Base-by-base conservation (phyloP, 2,797 vertebrate genomes). In the Aplochiton taeniatus region DNA sequence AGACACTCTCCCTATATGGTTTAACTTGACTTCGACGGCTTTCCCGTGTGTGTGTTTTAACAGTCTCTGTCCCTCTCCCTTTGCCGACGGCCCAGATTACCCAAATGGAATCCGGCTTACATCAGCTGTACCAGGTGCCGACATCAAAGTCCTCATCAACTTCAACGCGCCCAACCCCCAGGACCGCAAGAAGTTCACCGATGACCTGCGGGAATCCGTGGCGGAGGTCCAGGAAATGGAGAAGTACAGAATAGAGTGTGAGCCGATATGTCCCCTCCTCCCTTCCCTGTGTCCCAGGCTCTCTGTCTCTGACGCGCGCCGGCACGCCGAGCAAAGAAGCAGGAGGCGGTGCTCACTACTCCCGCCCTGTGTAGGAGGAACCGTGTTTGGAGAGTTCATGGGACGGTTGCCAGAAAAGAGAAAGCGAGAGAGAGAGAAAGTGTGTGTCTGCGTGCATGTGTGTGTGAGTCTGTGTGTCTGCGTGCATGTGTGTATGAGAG, bases 221-320 rank as follows among this genome's bases (percentile, higher is more conserved):
- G 95, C 96, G 0, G 97, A 99, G 77, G 97, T 98, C 53, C 98
- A 99, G 87, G 98, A 99, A 89, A 98, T 99, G 98, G 97, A 99
- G 90, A 99, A 99, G 87, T 96, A 98, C 93, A 94, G 97, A 80
- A 99, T 99, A 93, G 97, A 99, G 88, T 96, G 98, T 99, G 87
- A 95, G 97, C 84, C 84, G 58, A 70, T 77, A 80, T 81, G 81
- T 87, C 51, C 46, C 9, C 19, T 16, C 20, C 11, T 47, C 11
- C 12, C 43, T 17, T n/a, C 11, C 7, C 53, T 66, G 14, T 47
- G 49, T 61, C 53, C 55, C 8, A 16, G 13, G 11, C 13, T 13
- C 9, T 16, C 12, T 4, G 4, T 5, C 16, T n/a, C 16, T 44
- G 49, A 8, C 18, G 11, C 1, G 31, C 2, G 31, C 31, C 31